phyloP scores from a whole-genome alignment of 2,797 vertebrate species.

The Enteromius treurensis region DNA sequence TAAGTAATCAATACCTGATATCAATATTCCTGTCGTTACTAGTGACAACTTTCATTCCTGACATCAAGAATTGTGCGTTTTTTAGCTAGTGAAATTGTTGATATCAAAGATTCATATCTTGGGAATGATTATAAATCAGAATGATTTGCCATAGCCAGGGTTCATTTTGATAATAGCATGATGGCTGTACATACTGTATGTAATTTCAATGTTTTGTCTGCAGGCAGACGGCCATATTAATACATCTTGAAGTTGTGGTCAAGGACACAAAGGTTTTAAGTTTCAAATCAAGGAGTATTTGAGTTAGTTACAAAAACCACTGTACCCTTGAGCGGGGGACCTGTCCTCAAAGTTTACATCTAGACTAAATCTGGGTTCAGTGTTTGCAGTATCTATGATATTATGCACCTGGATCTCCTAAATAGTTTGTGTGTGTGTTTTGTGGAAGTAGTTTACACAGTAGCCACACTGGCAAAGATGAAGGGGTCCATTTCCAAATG shows the following conservation, averaged over 20 bases:
- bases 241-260: not conserved
- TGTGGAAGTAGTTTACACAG: slow-evolving; percentile 6
- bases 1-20: no score
- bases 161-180: not conserved
- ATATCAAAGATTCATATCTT: not conserved
- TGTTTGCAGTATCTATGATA: not conserved
- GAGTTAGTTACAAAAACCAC: not conserved
- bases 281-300: not conserved
- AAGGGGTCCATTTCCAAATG: slow-evolving; percentile 43
- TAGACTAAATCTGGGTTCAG: slow-evolving; percentile 1
- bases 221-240: not conserved
- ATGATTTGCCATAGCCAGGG: not conserved
- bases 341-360: not conserved
- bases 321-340: not conserved
- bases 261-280: not conserved
- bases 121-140: not conserved
- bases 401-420: slow-evolving; percentile 4
- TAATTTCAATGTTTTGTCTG: not conserved
- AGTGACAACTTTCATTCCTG: not conserved
- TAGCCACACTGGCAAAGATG: slow-evolving; percentile 2
- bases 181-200: not conserved
- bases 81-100: not conserved
- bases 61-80: not conserved
- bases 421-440: not conserved
- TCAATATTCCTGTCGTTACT: not conserved